These are phyloP conservation scores for Eutolmus rufibarbis DNA, from an alignment of 2,888 invertebrate species.

Conservation along the genomic window DNA sequence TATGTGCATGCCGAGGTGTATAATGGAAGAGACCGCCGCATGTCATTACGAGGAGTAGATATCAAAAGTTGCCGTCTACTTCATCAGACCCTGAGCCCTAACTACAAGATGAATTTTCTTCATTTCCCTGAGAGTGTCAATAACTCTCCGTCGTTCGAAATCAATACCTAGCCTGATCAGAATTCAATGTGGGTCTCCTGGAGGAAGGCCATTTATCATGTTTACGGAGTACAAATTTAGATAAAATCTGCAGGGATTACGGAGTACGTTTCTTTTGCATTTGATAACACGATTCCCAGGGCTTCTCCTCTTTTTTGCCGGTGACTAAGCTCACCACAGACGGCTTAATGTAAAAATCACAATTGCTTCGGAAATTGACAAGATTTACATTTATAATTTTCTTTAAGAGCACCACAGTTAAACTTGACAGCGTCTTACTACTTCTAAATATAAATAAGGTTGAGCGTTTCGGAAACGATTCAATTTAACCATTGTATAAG, in stretches of 20 bases:
- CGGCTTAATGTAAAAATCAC: not conserved
- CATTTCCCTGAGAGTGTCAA: not conserved
- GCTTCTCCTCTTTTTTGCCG: not conserved
- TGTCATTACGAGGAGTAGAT: not conserved
- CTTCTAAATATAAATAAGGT: not conserved
- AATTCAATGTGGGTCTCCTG: not conserved
- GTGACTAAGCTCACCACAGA: not conserved
- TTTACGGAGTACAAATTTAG: not conserved
- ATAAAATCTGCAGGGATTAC: not conserved
- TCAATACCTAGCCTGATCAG: not conserved
- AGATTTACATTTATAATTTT: not conserved
- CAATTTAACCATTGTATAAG: not conserved
- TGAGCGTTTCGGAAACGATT: not conserved
- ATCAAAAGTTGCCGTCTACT: not conserved
- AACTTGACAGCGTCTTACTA: not conserved
- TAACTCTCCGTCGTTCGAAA: not conserved
- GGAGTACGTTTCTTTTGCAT: not conserved
- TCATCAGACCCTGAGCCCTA: not conserved
- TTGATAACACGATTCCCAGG: not conserved
- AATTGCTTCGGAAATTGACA: not conserved
- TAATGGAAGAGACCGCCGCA: not conserved
- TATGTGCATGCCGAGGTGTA: not conserved
- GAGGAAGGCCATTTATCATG: not conserved
- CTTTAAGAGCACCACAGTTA: not conserved
- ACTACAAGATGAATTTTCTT: not conserved